These are phyloP conservation scores for Hypomecis punctinalis DNA, from an alignment of 2,888 invertebrate species.

Conservation along the genomic window DNA sequence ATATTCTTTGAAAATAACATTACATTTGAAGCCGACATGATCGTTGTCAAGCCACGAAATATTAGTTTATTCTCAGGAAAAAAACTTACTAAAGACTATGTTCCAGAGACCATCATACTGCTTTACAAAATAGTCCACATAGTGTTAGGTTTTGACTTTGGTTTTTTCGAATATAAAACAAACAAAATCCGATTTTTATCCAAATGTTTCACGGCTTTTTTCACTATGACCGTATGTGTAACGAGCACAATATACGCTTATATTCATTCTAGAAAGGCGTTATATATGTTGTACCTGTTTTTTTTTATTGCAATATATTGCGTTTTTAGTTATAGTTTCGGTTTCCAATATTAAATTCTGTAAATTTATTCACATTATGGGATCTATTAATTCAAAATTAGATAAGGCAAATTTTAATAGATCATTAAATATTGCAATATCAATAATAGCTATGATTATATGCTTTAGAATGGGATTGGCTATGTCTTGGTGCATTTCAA, in stretches of 20 bases:
- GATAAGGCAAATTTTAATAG: neutral
- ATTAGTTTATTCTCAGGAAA: neutral
- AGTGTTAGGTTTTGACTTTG: neutral
- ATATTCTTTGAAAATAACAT: neutral
- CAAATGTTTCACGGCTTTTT: neutral
- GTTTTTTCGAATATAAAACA: neutral
- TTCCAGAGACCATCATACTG: neutral
- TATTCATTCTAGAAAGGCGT: neutral
- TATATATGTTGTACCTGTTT: neutral
- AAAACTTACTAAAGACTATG: neutral
- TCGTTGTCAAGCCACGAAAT: neutral
- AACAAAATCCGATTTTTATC: neutral
- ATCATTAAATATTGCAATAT: neutral
- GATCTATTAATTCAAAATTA: neutral
- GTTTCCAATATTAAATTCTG: neutral
- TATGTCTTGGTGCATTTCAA: neutral
- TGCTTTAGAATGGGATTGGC: neutral
- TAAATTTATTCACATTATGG: neutral
- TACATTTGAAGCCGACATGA: neutral
- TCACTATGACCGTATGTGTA: neutral
- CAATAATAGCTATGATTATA: neutral
- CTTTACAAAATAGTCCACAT: neutral
- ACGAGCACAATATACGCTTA: neutral
- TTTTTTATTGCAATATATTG: neutral
- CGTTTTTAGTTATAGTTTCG: neutral